Evolutionary conservation across 2,888 invertebrate genomes (phyloP), one percentile per base, ranked within the genome.

Genomic region (Acronicta leporina): DNA sequence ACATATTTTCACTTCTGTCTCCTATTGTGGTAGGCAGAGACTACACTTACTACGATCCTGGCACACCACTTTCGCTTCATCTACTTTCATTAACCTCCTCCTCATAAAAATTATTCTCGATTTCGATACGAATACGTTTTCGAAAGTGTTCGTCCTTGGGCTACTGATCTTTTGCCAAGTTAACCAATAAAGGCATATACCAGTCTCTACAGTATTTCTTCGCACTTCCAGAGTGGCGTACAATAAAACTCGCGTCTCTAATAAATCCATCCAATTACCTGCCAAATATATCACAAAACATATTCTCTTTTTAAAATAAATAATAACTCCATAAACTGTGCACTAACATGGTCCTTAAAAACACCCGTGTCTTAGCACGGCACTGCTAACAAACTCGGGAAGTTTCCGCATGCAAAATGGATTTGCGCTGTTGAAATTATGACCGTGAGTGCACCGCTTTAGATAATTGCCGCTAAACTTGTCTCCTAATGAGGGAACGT

Each of bases 391-490:
- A 79, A 83, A 82, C 84, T 84, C 79, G 69, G 79, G 80, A 89
- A 90, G 85, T 90, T 90, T 87, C 85, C 87, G 87, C 87, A 89
- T 89, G 85, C 88, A 87, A 88, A 90, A 91, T 87, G 85, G 87
- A 87, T 91, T 91, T 87, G 82, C 84, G 79, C 83, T 81, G 70
- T 69, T 58, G 58, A 70, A 70, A 74, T 70, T 70, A 70, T 70
- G 75, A 74, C 70, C 75, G 63, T 74, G 87, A 90, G 89, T 89
- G 89, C 81, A 81, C 80, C 85, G 87, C 86, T 89, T 82, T 80
- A 87, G 90, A 90, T 92, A 92, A 92, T 92, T 91, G 90, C 87
- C 80, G 83, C 81, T 85, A 87, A 88, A 87, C 88, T 87, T 84
- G 85, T 84, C 83, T 79, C 79, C 84, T 92, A 92, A 92, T 91